Conservation (phyloP, 2,888 invertebrate genomes). For the Tyria jacobaeae region DNA sequence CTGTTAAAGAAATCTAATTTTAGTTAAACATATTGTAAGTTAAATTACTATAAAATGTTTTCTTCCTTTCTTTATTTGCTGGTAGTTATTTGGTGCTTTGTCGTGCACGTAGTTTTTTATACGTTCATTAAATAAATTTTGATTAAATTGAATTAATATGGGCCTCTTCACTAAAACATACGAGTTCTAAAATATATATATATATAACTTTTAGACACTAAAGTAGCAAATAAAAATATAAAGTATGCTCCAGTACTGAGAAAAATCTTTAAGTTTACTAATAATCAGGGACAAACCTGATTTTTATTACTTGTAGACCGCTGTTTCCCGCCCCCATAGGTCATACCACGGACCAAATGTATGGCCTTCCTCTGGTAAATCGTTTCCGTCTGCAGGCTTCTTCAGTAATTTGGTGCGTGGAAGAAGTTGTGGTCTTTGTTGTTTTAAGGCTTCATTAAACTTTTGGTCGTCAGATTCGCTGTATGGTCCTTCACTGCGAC, state of each 20-base stretch:
- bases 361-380: constrained; percentile 88
- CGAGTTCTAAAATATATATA: not conserved
- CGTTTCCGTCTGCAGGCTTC: constrained; percentile 79
- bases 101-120: not conserved
- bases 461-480: constrained; percentile 86
- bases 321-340: constrained; percentile 92
- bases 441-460: constrained; percentile 82
- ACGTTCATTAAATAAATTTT: too few relatives aligned
- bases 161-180: not conserved
- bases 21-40: not conserved
- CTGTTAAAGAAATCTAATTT: constrained; percentile 81
- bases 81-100: too few relatives aligned
- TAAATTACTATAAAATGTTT: not conserved
- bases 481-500: constrained; percentile 78
- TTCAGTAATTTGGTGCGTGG: constrained; percentile 91
- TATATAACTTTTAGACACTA: constrained; percentile 18
- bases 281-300: constrained; percentile 61
- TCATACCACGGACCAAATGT: constrained; percentile 96
- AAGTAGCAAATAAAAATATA: constrained; percentile 35
- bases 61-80: not conserved
- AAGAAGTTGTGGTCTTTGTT: constrained; percentile 86
- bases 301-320: constrained; percentile 84
- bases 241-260: constrained; percentile 21
- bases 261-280: not conserved
- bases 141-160: too few relatives aligned